Conservation (phyloP, 2,113 vertebrate species). For the Oreochromis niloticus region DNA sequence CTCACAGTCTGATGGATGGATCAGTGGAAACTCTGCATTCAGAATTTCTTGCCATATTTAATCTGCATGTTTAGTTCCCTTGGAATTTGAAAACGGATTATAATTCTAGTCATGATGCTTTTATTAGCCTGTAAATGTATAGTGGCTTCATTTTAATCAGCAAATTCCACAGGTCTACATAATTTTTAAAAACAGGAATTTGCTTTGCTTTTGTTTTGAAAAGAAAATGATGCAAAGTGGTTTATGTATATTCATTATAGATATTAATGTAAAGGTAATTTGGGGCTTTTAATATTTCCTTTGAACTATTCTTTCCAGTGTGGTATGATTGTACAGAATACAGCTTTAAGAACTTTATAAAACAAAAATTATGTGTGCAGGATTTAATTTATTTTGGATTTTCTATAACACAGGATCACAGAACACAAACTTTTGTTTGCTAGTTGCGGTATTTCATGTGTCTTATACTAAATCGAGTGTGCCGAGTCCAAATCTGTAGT, state of each 20-base stretch:
- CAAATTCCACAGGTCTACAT: rapidly evolving
- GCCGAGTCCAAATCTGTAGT: not conserved
- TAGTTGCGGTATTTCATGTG: not conserved
- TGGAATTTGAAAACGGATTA: not conserved
- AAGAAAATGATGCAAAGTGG: not conserved
- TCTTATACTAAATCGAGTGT: not conserved
- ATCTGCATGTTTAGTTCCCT: not conserved
- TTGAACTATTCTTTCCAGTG: not conserved
- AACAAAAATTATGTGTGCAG: not conserved
- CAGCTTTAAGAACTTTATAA: not conserved
- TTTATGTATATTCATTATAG: not conserved
- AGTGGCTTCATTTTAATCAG: not conserved
- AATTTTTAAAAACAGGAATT: not conserved
- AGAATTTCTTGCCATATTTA: not conserved
- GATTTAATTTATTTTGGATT: not conserved
- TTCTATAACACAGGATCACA: not conserved
- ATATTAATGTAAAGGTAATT: not conserved
- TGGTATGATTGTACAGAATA: not conserved
- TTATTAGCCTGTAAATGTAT: not conserved
- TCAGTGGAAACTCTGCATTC: not conserved
- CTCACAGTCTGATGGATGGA: not conserved
- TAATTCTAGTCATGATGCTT: not conserved
- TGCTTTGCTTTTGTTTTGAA: not conserved
- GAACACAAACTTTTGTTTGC: not conserved
- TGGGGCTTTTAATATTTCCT: not conserved